A percentile compares a stretch with the other conserved stretches of the same genome.
These are phyloP conservation scores for Takifugu ocellatus DNA, from an alignment of 2,797 vertebrate genomes.

Conservation along the genomic window DNA sequence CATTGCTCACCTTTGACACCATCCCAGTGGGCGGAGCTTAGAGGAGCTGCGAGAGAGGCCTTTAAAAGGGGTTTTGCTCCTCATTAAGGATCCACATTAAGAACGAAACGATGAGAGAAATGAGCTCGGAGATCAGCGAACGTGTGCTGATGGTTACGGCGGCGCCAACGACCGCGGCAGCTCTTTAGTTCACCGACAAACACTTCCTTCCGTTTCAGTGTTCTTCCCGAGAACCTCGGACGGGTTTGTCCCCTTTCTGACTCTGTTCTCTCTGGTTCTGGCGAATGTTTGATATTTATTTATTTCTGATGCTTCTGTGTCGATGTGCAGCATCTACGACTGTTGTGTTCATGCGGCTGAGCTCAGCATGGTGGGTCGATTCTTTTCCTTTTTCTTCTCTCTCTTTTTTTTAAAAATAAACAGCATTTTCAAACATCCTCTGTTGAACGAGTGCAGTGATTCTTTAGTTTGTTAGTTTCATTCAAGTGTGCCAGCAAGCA, in stretches of 20 bases:
- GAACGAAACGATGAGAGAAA: too few relatives aligned
- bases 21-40: too few relatives aligned
- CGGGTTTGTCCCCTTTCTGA: slow-evolving; percentile 17
- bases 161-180: slow-evolving; percentile 8
- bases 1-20: too few relatives aligned
- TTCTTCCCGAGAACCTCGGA: neutral
- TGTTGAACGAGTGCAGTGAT: slow-evolving; percentile 37
- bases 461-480: too few relatives aligned
- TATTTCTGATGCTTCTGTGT: slow-evolving; percentile 53
- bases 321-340: slow-evolving; percentile 57
- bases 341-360: slow-evolving; percentile 55
- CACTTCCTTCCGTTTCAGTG: slow-evolving; percentile 8
- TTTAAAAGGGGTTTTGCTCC: too few relatives aligned
- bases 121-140: too few relatives aligned
- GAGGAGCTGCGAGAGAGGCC: too few relatives aligned
- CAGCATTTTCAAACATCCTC: slow-evolving; percentile 75
- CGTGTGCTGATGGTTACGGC: too few relatives aligned
- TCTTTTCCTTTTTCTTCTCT: slow-evolving; percentile 16
- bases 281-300: slow-evolving; percentile 60
- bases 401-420: slow-evolving; percentile 66
- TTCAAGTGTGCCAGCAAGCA: too few relatives aligned
- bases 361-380: slow-evolving; percentile 60
- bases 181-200: slow-evolving; percentile 19
- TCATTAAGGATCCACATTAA: too few relatives aligned
- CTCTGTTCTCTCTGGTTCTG: slow-evolving; percentile 28